Conservation (phyloP, 1,140 invertebrate genomes). For the Ruditapes philippinarum region DNA sequence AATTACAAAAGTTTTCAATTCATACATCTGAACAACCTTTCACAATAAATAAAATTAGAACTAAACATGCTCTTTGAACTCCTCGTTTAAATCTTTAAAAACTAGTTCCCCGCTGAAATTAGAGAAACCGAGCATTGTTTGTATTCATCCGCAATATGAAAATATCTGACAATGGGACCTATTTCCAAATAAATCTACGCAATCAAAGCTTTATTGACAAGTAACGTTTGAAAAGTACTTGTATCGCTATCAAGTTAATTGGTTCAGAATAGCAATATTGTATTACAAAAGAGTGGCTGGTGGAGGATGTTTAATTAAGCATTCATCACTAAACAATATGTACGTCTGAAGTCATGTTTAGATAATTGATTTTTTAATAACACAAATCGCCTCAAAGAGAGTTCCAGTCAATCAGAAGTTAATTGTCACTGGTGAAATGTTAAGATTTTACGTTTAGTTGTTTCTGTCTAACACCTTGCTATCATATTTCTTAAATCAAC, state of each 20-base stretch:
- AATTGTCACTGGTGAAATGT: too few relatives aligned
- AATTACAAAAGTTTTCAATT: too few relatives aligned
- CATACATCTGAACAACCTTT: too few relatives aligned
- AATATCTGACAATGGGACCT: not conserved
- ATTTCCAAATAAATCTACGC: not conserved
- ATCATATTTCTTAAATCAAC: too few relatives aligned
- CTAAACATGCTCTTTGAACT: too few relatives aligned
- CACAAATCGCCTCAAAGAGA: not conserved
- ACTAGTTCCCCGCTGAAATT: too few relatives aligned
- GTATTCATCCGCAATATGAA: not conserved
- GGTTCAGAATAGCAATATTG: not conserved
- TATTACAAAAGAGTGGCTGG: not conserved
- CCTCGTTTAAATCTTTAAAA: too few relatives aligned
- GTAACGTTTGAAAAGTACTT: not conserved
- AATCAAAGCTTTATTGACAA: conserved; percentile 14
- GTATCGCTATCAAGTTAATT: conserved; percentile 11
- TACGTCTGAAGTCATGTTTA: conserved; percentile 18
- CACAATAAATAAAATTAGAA: too few relatives aligned
- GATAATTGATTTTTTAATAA: conserved; percentile 32
- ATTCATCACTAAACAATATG: conserved; percentile 18
- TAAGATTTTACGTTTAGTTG: too few relatives aligned
- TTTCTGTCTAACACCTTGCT: too few relatives aligned
- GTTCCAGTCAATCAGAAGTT: too few relatives aligned
- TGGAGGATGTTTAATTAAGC: not conserved
- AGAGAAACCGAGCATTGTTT: too few relatives aligned